These are phyloP conservation scores for Diorhabda elongata DNA, from an alignment of 1,140 invertebrate genomes.

Conservation along the genomic window DNA sequence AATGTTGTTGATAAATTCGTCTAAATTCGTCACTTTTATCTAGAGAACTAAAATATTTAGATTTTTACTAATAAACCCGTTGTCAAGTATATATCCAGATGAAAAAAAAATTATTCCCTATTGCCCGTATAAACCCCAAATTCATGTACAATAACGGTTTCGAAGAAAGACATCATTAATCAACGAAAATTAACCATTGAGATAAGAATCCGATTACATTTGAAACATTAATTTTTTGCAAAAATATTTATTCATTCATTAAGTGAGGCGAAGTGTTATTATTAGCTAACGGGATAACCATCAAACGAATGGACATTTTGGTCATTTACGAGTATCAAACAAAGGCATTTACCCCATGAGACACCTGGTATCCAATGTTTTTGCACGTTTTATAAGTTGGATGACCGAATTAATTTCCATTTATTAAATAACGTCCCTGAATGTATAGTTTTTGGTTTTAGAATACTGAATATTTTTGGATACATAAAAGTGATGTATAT, in stretches of 20 bases:
- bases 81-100: too few relatives aligned
- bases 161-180: neutral
- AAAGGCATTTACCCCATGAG: neutral
- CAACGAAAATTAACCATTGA: neutral
- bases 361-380: neutral
- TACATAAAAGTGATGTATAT: too few relatives aligned
- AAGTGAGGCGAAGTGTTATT: neutral
- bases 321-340: neutral
- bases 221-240: neutral
- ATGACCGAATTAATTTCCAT: neutral
- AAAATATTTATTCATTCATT: neutral
- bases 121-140: neutral
- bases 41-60: too few relatives aligned
- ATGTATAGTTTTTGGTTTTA: too few relatives aligned
- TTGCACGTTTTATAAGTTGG: neutral
- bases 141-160: conserved; percentile 1
- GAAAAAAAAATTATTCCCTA: too few relatives aligned
- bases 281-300: neutral
- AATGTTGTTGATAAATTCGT: too few relatives aligned
- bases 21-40: too few relatives aligned
- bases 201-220: neutral
- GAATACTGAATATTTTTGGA: too few relatives aligned
- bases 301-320: neutral
- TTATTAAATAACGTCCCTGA: neutral
- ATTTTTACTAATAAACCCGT: too few relatives aligned